Evolutionary conservation across 2,113 vertebrate species (phyloP), one percentile per base, ranked within the genome.

Genomic region (Macaca mulatta): DNA sequence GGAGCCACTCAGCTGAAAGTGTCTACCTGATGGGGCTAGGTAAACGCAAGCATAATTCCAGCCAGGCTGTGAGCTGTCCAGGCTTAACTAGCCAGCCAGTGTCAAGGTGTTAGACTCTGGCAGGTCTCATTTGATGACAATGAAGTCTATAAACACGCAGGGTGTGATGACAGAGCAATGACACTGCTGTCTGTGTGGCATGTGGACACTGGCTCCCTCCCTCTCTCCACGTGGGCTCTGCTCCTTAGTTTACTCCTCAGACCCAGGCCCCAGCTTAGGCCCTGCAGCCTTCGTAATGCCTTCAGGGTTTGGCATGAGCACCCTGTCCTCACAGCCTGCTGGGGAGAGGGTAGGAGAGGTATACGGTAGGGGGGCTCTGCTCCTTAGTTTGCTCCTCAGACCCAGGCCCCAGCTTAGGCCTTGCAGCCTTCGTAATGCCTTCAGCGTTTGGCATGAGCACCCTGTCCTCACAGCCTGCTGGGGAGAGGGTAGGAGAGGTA

Each of bases 181-280:
- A 40, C 9, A 12, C 13, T 13, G 12, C 20, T 48, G 8, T 89
- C 52, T 2, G 3, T 13, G 74, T 20, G 43, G 35, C 18, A 48
- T 9, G 11, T 22, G 11, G 35, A 23, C 30, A n/a, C 35, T 0
- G 0, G 35, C 45, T n/a, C 25, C 8, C 11, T 20, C n/a, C 22
- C 9, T n/a, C n/a, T n/a, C 17, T 67, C 83, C 40, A 10, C 0
- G 2, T 79, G 81, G 38, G 80, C 81, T 83, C 38, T 61, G 55
- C 38, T n/a, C 87, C 22, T 38, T 32, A 27, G 17, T 77, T 20
- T 86, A 17, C 6, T 52, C 55, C 45, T 80, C 67, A 4, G 35
- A 35, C 35, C 7, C 0, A 55, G 50, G 32, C 18, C 17, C 32
- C n/a, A 17, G 70, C 8, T 4, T n/a, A 48, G 35, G 0, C 52